phyloP scores from a whole-genome alignment of 2,797 vertebrate species.

The Typhlichthys eigenmanni region DNA sequence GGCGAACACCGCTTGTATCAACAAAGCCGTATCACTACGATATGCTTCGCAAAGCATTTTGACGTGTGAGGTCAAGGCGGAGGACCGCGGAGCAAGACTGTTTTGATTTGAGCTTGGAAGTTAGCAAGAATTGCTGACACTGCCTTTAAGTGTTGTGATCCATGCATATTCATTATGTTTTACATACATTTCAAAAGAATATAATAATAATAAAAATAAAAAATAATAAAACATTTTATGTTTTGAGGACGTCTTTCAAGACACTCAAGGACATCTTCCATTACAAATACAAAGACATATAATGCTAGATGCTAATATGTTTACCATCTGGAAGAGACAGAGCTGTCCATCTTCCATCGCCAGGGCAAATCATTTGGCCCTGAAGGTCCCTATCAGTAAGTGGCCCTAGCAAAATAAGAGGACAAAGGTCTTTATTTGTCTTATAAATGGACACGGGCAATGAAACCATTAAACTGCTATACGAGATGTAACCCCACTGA shows the following conservation, averaged over 20 bases:
- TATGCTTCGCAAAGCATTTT: too few relatives aligned
- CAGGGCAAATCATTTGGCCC: conserved; percentile 32
- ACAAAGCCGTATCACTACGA: too few relatives aligned
- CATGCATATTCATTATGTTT: neutral
- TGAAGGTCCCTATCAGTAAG: conserved; percentile 34
- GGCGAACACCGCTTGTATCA: too few relatives aligned
- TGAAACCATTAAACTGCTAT: conserved; percentile 67
- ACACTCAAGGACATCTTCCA: too few relatives aligned
- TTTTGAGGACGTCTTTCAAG: too few relatives aligned
- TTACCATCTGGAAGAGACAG: conserved; percentile 24
- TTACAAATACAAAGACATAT: too few relatives aligned
- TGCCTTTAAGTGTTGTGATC: neutral
- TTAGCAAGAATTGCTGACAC: too few relatives aligned
- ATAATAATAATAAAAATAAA: neutral
- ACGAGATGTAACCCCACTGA: conserved; percentile 52
- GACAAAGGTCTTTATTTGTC: conserved; percentile 68
- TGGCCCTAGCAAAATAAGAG: conserved; percentile 36
- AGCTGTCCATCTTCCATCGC: conserved; percentile 33
- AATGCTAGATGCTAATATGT: conserved; percentile 10
- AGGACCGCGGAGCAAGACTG: too few relatives aligned
- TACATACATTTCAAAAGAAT: too few relatives aligned
- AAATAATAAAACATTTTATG: too few relatives aligned
- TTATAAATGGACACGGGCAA: conserved; percentile 63
- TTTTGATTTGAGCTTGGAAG: too few relatives aligned
- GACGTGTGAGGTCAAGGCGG: too few relatives aligned